Percentiles rank a stretch among this genome's conserved stretches.
phyloP scores from a whole-genome alignment of 2,113 vertebrate species.

The Rhabdornis inornatus region DNA sequence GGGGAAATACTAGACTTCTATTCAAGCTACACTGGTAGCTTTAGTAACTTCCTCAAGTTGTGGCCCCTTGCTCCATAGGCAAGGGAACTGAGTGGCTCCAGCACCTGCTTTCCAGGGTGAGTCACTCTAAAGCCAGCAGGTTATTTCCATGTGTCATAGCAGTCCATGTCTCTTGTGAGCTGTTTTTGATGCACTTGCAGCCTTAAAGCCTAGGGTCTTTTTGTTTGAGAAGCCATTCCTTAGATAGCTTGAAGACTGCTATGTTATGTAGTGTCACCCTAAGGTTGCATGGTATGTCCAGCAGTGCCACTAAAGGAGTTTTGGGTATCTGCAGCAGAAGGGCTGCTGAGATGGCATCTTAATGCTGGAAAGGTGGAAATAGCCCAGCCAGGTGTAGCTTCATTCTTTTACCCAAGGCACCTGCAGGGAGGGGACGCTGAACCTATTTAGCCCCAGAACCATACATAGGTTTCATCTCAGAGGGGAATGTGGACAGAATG shows the following conservation, averaged over 20 bases:
- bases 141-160: not conserved
- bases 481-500: not conserved
- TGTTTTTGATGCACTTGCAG: not conserved
- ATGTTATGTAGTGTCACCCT: not conserved
- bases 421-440: not conserved
- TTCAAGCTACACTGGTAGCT: not conserved
- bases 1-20: not conserved
- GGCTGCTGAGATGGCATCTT: not conserved
- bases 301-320: not conserved
- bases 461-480: not conserved
- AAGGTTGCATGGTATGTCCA: accelerated
- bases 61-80: not conserved
- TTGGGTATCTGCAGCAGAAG: not conserved
- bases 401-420: not conserved
- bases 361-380: not conserved
- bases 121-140: not conserved
- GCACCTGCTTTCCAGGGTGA: not conserved
- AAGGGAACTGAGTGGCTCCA: not conserved
- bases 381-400: not conserved
- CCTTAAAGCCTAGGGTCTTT: not conserved
- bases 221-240: not conserved
- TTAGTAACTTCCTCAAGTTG: not conserved
- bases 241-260: not conserved
- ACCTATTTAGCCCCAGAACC: not conserved
- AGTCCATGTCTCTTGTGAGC: not conserved